phyloP scores from a whole-genome alignment of 1,140 invertebrate genomes.

The Sogatella furcifera region DNA sequence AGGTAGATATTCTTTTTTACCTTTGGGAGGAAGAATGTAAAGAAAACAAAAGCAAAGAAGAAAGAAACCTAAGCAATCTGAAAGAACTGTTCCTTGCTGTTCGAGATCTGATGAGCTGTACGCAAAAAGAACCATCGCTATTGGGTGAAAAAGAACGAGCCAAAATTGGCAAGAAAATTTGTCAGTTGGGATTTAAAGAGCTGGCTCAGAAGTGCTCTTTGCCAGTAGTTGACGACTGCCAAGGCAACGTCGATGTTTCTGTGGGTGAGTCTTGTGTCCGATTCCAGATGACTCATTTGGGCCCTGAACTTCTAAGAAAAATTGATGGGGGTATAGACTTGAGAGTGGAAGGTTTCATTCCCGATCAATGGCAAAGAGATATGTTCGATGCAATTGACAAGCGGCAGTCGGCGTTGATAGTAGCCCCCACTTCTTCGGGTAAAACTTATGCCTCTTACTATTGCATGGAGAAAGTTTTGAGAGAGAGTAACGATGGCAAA shows the following conservation, averaged over 20 bases:
- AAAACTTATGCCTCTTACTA: slow-evolving; percentile 25
- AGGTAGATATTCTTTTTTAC: neutral
- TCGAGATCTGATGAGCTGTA: neutral
- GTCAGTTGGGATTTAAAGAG: slow-evolving; percentile 14
- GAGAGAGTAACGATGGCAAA: slow-evolving; percentile 18
- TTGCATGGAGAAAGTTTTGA: slow-evolving; percentile 22
- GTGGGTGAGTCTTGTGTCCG: slow-evolving; percentile 11
- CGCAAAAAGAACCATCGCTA: neutral
- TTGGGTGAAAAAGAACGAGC: neutral
- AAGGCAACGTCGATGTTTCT: neutral
- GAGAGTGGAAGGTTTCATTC: slow-evolving; percentile 18
- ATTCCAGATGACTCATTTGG: slow-evolving; percentile 19
- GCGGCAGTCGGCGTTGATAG: slow-evolving; percentile 20
- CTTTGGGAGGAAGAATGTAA: slow-evolving; percentile 7
- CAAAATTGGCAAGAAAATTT: slow-evolving; percentile 8
- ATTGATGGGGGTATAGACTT: slow-evolving; percentile 9
- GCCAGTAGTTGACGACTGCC: neutral
- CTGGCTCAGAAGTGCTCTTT: slow-evolving; percentile 12
- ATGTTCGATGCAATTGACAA: slow-evolving; percentile 20
- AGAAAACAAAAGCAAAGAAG: neutral
- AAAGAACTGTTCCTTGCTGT: slow-evolving; percentile 8
- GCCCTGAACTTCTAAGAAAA: slow-evolving; percentile 15
- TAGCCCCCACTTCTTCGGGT: slow-evolving; percentile 24
- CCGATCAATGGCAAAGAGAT: slow-evolving; percentile 21
- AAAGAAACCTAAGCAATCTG: neutral